Evolutionary conservation across 2,888 invertebrate species (phyloP), one percentile per base, ranked within the genome.

Genomic region (Eupithecia dodoneata): DNA sequence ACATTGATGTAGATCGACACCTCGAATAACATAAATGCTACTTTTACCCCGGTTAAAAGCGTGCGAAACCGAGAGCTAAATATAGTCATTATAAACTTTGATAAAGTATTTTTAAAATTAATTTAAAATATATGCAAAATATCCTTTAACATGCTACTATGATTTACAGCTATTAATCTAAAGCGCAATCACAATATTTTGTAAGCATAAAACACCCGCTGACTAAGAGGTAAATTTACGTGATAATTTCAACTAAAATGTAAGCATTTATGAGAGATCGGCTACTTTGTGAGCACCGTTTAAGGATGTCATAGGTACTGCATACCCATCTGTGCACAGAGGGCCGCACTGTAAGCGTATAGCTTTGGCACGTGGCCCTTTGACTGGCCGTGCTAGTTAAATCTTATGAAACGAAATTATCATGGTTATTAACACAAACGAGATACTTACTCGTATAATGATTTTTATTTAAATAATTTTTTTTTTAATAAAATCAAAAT

Each of bases 211-310:
- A 42, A 42, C 15, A 41, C 10, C 18, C 41, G 42, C 41, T 42
- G 42, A 15, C 42, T 42, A 42, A 59, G 55, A 59, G 42, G 42
- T 59, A 59, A 74, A 30, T 70, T 41, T 18, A 44, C 30, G 44
- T 44, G 44, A 41, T 59, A 69, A 69, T 45, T 69, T 45, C 7
- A 30, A 70, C 44, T 45, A 70, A 70, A 69, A 44, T 59, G 69
- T 69, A 30, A 66, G 6, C 72, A 15, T 63, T 72, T 65, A 55
- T 13, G 7, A 41, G 30, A 47, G 15, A 52, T 67, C 59, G n/a
- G 55, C 30, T 74, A 69, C 74, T 63, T 74, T 74, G 70, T 70
- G 15, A 30, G 45, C 47, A 69, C 55, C 13, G 45, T 55, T 55
- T 44, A 70, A 63, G 30, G 30, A 30, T 63, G 18, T 1, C 59